Evolutionary conservation across 2,797 vertebrate genomes (phyloP), one percentile per base, ranked within the genome.

Genomic region (Ctenochaetus hawaiiensis): DNA sequence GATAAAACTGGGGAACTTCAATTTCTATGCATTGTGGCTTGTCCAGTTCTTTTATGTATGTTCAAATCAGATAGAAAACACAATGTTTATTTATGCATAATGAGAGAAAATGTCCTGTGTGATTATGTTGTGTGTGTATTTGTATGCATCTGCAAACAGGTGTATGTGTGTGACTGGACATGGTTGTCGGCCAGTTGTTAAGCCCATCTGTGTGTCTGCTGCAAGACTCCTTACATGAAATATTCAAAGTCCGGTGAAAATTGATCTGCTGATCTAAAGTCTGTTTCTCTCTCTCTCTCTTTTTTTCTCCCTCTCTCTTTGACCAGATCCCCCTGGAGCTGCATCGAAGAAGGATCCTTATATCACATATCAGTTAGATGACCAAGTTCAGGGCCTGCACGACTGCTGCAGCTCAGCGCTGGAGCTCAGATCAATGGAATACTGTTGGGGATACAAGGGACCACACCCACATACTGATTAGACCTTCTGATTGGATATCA

Each of bases 181-280:
- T 83, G 78, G 81, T 88, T 83, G 82, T 86, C 71, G 71, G 84
- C 49, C 79, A 85, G 89, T 90, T 92, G 87, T 91, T 89, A 80
- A 84, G 85, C 78, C 84, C 87, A 87, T 94, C 86, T 90, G 81
- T 90, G 88, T 88, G 84, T 92, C 86, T 91, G 86, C 82, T 85
- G 82, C 78, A 88, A 90, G 86, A 92, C 88, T 89, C 89, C 75
- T 72, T 77, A 75, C 93, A 95, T 95, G 87, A 95, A 95, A 95
- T 95, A 96, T 94, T 96, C 86, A 96, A 92, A 87, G 90, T 95
- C 87, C 88, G 82, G 84, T 94, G 94, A 91, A 98, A 98, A 96
- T 89, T 47, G 95, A 99, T 97, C 96, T 91, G 84, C 90, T 92
- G 92, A 93, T 94, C 93, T 92, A 90, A 94, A 92, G 94, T 96